phyloP scores from a whole-genome alignment of 2,888 invertebrate genomes.

The Polyommatus icarus region DNA sequence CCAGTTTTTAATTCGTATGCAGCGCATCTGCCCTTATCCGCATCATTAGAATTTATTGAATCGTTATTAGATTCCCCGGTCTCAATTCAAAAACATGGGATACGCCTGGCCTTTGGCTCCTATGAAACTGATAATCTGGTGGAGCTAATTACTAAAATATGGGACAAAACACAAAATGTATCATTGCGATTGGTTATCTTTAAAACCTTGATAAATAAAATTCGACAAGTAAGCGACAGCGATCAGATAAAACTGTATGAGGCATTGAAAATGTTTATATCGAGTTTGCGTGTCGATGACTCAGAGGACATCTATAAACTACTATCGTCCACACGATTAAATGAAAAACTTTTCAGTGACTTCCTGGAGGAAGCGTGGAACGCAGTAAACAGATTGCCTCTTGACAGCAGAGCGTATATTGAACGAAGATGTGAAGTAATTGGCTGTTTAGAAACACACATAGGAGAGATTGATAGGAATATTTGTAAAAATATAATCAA shows the following conservation, averaged over 20 bases:
- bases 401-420: conserved; percentile 45
- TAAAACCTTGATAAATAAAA: conserved; percentile 48
- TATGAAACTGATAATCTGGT: conserved; percentile 50
- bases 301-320: conserved; percentile 49
- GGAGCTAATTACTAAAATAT: conserved; percentile 46
- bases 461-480: conserved; percentile 46
- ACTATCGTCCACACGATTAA: conserved; percentile 45
- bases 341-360: conserved; percentile 44
- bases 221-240: conserved; percentile 40
- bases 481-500: conserved; percentile 47
- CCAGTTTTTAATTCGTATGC: conserved; percentile 53
- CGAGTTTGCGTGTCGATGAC: conserved; percentile 51
- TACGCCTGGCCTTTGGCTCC: conserved; percentile 56
- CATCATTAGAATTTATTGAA: conserved; percentile 50
- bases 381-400: conserved; percentile 48
- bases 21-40: conserved; percentile 47
- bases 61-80: conserved; percentile 51
- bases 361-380: conserved; percentile 50
- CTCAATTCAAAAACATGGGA: conserved; percentile 57
- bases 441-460: conserved; percentile 42
- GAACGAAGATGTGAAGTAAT: conserved; percentile 45
- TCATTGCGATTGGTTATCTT: conserved; percentile 53
- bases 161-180: conserved; percentile 55
- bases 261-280: conserved; percentile 49
- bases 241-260: conserved; percentile 48